Evolutionary conservation across 2,797 vertebrate species (phyloP), one percentile per base, ranked within the genome.

Genomic region (Gymnodraco acuticeps): DNA sequence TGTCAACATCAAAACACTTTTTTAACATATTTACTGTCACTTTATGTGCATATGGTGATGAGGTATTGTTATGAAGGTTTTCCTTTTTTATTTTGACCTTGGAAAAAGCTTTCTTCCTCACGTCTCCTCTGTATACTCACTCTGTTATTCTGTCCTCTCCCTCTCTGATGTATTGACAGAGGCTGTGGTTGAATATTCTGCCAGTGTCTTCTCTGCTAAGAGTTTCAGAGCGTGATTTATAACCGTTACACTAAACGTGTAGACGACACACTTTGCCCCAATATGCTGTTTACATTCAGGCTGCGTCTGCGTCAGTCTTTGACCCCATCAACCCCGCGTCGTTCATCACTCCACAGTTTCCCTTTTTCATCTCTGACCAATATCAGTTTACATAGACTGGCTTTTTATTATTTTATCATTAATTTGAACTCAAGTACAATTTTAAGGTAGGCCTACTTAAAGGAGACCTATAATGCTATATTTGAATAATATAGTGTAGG

Each of bases 191-290:
- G 56, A 69, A 86, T 81, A 90, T 90, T 86, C 81, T 63, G 60
- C 58, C 1, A 9, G 69, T 7, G 72, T 70, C 27, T 33, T 5
- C 70, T 63, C 42, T 7, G 51, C 9, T 66, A 23, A n/a, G 42
- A 69, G 43, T 82, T 81, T 85, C 83, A 50, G 23, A 8, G 54
- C 19, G 8, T 90, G 86, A 92, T 89, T 88, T 84, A 90, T 89
- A 45, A 67, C 74, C 38, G 2, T 74, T 54, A 6, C 54, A 2
- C 47, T 41, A 19, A 48, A 72, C 54, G 14, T 80, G 70, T 81
- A 65, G 78, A 77, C 47, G 46, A 76, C 33, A 69, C 75, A 27
- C 65, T 53, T 33, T 5, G 69, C 31, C 17, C 66, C 33, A 46
- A 38, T 62, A 2, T 0, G 52, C 17, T 60, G 68, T 85, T 86